A percentile compares a stretch with the other conserved stretches of the same genome.
These are phyloP conservation scores for Harpegnathos saltator DNA, from an alignment of 1,140 invertebrate genomes.

Conservation along the genomic window DNA sequence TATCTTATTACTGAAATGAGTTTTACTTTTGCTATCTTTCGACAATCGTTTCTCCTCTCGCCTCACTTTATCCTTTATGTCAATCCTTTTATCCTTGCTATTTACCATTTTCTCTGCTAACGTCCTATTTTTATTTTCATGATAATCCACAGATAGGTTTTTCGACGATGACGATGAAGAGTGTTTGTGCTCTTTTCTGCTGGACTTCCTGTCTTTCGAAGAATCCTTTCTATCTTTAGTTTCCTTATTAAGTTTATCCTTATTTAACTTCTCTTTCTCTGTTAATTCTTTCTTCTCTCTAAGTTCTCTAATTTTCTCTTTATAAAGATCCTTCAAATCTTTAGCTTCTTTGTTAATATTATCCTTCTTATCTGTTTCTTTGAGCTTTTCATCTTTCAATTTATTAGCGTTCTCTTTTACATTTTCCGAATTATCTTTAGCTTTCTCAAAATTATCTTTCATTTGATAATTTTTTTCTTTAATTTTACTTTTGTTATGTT, in stretches of 20 bases:
- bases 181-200: slow-evolving; percentile 79
- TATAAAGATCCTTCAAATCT: slow-evolving; percentile 84
- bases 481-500: slow-evolving; percentile 71
- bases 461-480: slow-evolving; percentile 76
- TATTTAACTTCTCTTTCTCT: slow-evolving; percentile 83
- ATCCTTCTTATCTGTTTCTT: slow-evolving; percentile 76
- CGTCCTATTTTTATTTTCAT: slow-evolving; percentile 66
- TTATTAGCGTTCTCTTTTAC: slow-evolving; percentile 63
- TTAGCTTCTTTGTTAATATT: slow-evolving; percentile 77
- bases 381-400: slow-evolving; percentile 72
- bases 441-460: slow-evolving; percentile 70
- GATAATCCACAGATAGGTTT: slow-evolving; percentile 70
- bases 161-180: slow-evolving; percentile 75
- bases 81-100: slow-evolving; percentile 78
- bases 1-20: slow-evolving; percentile 51
- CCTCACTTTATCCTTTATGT: slow-evolving; percentile 84
- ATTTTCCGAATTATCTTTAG: slow-evolving; percentile 62
- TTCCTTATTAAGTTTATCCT: slow-evolving; percentile 75
- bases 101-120: slow-evolving; percentile 74
- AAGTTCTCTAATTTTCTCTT: slow-evolving; percentile 84
- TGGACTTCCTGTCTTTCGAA: slow-evolving; percentile 76
- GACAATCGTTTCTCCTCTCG: slow-evolving; percentile 71
- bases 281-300: slow-evolving; percentile 84
- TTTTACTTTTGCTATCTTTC: slow-evolving; percentile 77
- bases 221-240: slow-evolving; percentile 78